phyloP scores from a whole-genome alignment of 2,888 invertebrate species.

The Cotesia congregata region DNA sequence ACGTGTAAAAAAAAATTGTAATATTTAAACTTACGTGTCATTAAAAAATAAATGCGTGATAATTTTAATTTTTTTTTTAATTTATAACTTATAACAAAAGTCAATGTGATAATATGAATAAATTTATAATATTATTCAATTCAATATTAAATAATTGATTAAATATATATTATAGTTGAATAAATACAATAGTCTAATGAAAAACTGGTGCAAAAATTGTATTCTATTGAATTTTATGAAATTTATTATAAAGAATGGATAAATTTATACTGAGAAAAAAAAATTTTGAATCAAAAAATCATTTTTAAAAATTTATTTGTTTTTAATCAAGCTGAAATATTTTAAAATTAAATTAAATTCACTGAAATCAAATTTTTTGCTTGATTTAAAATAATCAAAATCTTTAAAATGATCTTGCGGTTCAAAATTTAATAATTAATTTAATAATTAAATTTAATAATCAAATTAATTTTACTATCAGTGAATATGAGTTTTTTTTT shows the following conservation, averaged over 20 bases:
- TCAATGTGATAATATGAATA: neutral
- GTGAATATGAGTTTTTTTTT: neutral
- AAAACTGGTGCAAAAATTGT: neutral
- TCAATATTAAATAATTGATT: neutral
- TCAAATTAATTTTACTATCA: neutral
- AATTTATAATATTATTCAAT: neutral
- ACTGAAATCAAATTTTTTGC: no score
- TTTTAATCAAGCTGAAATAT: no score
- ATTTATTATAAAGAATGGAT: no score
- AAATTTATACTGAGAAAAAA: no score
- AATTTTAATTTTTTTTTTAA: neutral
- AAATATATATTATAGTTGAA: no score
- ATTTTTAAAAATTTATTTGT: no score
- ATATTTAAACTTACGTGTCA: neutral
- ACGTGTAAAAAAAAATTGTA: conserved; percentile 11
- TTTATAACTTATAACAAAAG: neutral
- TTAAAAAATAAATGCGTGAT: neutral
- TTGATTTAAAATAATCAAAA: neutral
- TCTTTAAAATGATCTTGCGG: neutral
- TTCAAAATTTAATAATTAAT: neutral
- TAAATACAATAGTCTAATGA: no score
- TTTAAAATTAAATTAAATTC: no score
- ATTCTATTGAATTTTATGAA: neutral
- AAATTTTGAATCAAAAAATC: neutral
- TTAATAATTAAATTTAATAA: no score